These are phyloP conservation scores for Papilio polytes DNA, from an alignment of 1,140 invertebrate species.

Conservation along the genomic window DNA sequence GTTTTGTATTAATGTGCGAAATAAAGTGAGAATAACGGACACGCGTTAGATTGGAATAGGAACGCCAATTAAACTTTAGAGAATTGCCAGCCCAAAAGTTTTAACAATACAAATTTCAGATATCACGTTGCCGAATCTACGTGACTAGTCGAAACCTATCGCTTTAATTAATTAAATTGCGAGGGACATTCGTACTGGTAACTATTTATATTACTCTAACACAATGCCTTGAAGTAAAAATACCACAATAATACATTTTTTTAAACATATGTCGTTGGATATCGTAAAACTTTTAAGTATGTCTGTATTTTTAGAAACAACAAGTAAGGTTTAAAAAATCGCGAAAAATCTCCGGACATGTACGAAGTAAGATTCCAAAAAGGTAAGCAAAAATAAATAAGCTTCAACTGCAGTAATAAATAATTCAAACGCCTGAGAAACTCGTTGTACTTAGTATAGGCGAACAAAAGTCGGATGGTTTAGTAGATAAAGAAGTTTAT, in stretches of 20 bases:
- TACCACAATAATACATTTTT: background rate
- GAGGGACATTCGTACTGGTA: background rate
- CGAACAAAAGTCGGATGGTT: too few species aligned
- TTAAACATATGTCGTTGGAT: background rate
- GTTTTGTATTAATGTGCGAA: constrained; percentile 1
- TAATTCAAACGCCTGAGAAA: background rate
- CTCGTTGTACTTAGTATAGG: too few species aligned
- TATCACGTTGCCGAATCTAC: constrained; percentile 2
- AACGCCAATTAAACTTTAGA: constrained; percentile 16
- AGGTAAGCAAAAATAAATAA: background rate
- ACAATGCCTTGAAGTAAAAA: background rate
- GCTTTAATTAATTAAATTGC: background rate
- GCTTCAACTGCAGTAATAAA: too few species aligned
- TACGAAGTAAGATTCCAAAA: background rate
- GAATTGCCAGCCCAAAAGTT: constrained; percentile 19
- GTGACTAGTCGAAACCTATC: constrained; percentile 4
- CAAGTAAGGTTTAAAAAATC: too few species aligned
- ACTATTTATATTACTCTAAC: background rate
- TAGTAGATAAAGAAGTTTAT: constrained; percentile 2
- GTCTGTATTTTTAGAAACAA: too few species aligned
- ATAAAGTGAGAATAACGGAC: constrained; percentile 22
- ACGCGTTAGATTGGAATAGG: constrained; percentile 5
- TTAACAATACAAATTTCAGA: constrained; percentile 28
- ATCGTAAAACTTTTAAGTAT: too few species aligned
- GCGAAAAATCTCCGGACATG: background rate